These are phyloP conservation scores for Chironomus tentans DNA, from an alignment of 2,888 invertebrate genomes.

Conservation along the genomic window DNA sequence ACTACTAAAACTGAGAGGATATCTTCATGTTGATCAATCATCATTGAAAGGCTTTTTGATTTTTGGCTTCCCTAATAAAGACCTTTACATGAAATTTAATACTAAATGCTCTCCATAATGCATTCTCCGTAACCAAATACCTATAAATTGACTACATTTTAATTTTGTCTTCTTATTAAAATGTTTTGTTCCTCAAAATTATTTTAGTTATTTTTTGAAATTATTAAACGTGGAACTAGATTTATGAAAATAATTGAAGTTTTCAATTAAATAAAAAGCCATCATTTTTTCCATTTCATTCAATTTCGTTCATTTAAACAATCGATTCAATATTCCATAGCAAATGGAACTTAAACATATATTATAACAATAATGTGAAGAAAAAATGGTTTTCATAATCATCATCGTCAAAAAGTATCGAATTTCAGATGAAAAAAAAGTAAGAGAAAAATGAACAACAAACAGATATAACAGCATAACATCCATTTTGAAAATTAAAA, in stretches of 20 bases:
- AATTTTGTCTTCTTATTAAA: background rate
- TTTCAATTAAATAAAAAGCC: too few species aligned
- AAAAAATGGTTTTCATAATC: background rate
- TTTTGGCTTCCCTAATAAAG: background rate
- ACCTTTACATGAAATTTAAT: conserved; percentile 4
- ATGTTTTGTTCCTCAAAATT: too few species aligned
- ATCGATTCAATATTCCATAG: background rate
- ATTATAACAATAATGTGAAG: too few species aligned
- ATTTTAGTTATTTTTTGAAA: too few species aligned
- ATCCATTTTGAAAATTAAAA: conserved; percentile 27
- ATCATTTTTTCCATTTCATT: too few species aligned
- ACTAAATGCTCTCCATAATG: background rate
- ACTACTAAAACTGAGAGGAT: background rate
- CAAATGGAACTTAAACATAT: background rate
- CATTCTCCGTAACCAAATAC: background rate
- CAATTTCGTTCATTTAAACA: too few species aligned
- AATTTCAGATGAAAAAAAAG: conserved; percentile 10
- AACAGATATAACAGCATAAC: background rate
- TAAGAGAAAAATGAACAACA: conserved; percentile 18
- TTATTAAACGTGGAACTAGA: too few species aligned
- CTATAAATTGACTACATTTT: background rate
- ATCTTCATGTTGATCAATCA: conserved; percentile 6
- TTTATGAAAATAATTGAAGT: too few species aligned
- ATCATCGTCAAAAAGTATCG: conserved; percentile 11
- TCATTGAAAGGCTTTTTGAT: background rate